These are phyloP conservation scores for Phocoena phocoena DNA, from an alignment of 2,113 vertebrate species.

Conservation along the genomic window DNA sequence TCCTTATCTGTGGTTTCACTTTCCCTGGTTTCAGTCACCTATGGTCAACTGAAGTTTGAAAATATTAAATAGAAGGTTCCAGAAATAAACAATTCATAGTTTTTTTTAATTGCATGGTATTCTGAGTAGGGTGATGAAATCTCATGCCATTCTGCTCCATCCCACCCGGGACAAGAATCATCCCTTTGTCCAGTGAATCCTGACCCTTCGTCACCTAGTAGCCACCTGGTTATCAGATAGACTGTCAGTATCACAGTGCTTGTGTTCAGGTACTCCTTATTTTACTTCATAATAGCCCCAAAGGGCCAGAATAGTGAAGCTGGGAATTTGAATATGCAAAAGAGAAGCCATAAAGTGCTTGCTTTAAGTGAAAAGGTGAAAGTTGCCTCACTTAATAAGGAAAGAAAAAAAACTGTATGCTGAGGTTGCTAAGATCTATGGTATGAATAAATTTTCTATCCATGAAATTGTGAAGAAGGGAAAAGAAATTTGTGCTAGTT, in stretches of 20 bases:
- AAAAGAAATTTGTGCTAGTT: not conserved
- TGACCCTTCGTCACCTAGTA: not conserved
- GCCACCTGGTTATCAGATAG: not conserved
- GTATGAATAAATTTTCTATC: not conserved
- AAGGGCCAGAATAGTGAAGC: not conserved
- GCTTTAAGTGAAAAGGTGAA: not conserved
- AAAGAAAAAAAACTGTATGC: not conserved
- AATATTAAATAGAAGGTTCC: not conserved
- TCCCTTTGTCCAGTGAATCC: not conserved
- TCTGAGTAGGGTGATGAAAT: not conserved
- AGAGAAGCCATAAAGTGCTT: rapidly evolving
- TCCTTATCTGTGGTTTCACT: not conserved
- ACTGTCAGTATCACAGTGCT: not conserved
- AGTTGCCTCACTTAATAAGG: not conserved
- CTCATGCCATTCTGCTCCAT: not conserved
- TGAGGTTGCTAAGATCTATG: not conserved
- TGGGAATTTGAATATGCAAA: not conserved
- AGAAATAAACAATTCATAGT: not conserved
- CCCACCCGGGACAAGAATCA: not conserved
- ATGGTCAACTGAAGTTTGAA: not conserved
- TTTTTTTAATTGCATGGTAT: not conserved
- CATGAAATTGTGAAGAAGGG: not conserved
- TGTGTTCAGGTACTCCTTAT: not conserved
- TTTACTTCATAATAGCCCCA: not conserved
- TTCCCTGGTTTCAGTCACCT: not conserved